Evolutionary conservation across 2,888 invertebrate species (phyloP), one percentile per base, ranked within the genome.

Genomic region (Tetheella fluctuosa): DNA sequence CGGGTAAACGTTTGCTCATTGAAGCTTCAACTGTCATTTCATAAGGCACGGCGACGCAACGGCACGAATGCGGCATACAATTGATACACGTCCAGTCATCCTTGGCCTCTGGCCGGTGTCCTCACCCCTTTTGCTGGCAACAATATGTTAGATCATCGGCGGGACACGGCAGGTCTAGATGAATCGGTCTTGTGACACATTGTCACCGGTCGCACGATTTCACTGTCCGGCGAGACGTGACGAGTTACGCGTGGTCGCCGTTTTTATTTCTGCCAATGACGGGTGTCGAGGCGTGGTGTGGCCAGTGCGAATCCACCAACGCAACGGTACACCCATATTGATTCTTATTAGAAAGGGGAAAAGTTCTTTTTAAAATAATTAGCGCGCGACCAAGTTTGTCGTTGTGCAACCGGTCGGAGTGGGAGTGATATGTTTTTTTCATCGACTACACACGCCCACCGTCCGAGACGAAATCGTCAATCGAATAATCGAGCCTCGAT

Each of bases 201-300:
- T 92, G 92, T 92, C 91, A 86, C 86, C 88, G 83, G 85, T 82
- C 85, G 88, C 91, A 91, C 91, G 91, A 91, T 91, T 89, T 90
- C 90, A 82, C 90, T 89, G 91, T 86, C 90, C 91, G 86, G 76
- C 87, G 83, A 87, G 85, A 90, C 91, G 92, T 91, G 92, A 92
- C 91, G 85, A 87, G 91, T 88, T 91, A 92, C 92, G 92, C 91
- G 91, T 90, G 89, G 90, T 88, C 86, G 89, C 86, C 87, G 91
- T 92, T 92, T 93, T 92, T 92, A 92, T 92, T 91, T 93, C 92
- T 93, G 92, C 92, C 92, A 93, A 93, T 93, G 92, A 91, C 91
- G 88, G 86, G 90, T 90, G 90, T 86, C 86, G 91, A 91, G 92
- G 92, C 92, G 92, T 91, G 92, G 92, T 92, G 81, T 77, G 84